phyloP scores from a whole-genome alignment of 2,797 vertebrate species.

The Scolopax bukidnonensis region DNA sequence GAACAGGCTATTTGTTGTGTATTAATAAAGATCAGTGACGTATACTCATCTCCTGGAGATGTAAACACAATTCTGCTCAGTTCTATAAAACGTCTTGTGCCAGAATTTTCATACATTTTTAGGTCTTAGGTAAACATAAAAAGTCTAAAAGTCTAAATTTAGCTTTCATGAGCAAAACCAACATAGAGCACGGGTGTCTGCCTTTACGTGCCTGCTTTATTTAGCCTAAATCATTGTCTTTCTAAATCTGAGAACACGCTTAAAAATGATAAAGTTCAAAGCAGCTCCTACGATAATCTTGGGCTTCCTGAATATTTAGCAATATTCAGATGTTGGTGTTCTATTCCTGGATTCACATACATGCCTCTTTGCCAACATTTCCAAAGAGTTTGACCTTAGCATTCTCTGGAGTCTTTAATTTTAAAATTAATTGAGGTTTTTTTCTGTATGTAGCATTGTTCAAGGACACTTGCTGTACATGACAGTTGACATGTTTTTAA shows the following conservation, averaged over 20 bases:
- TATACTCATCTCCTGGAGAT: not conserved
- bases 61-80: not conserved
- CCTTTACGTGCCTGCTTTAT: not conserved
- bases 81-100: not conserved
- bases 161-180: not conserved
- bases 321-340: not conserved
- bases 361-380: not conserved
- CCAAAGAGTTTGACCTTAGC: not conserved
- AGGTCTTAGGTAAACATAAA: not conserved
- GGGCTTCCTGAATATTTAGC: not conserved
- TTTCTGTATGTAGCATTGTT: not conserved
- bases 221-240: not conserved
- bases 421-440: not conserved
- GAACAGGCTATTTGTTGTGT: not conserved
- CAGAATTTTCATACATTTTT: not conserved
- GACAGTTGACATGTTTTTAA: not conserved
- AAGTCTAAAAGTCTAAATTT: not conserved
- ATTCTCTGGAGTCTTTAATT: not conserved
- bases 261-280: not conserved
- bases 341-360: too few species aligned
- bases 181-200: not conserved
- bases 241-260: not conserved
- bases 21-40: not conserved
- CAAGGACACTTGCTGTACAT: accelerated
- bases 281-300: not conserved